Evolutionary conservation across 2,888 invertebrate species (phyloP), one percentile per base, ranked within the genome.

Genomic region (Andrena flavipes): DNA sequence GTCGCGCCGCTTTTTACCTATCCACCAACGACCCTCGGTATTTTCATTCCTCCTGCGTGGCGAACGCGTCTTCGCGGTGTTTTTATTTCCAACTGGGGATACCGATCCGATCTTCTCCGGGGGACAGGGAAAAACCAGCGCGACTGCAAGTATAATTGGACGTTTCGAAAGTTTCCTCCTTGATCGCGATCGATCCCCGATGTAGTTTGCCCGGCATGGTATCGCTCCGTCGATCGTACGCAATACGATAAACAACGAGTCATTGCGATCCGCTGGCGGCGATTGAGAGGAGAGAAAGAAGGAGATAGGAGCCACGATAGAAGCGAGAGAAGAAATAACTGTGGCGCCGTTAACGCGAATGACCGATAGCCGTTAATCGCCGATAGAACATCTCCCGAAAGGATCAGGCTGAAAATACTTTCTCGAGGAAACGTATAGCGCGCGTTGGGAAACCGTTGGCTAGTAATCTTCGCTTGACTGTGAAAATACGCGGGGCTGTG

Each of bases 1-100:
- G 83, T 83, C 70, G 65, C 79, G 72, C 63, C 56, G 63, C 68
- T 85, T 83, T 79, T 85, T 82, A 56, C 74, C 70, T 62, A 29
- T 48, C 51, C 56, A 63, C 76, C 73, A 23, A n/a, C 49, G 23
- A 33, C 35, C 79, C 30, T 30, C 8, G 54, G 26, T 20, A 51
- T 54, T 29, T 54, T 72, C 10, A 56, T 64, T 70, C 54, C 51
- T 29, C 26, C 23, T 49, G 56, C 42, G 7, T 33, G 13, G 8
- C 64, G 51, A 30, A 67, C 26, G 56, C 49, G n/a, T 26, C 51
- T 20, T 64, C n/a, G 29, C 33, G 48, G 67, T 63, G 72, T 76
- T 84, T 82, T 83, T 82, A 71, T 71, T 71, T 68, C 26, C 20
- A 35, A 74, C 65, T 59, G 56, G 60, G 16, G 8, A 56, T 13